phyloP scores from a whole-genome alignment of 2,888 invertebrate genomes.

The Lithodes maja region DNA sequence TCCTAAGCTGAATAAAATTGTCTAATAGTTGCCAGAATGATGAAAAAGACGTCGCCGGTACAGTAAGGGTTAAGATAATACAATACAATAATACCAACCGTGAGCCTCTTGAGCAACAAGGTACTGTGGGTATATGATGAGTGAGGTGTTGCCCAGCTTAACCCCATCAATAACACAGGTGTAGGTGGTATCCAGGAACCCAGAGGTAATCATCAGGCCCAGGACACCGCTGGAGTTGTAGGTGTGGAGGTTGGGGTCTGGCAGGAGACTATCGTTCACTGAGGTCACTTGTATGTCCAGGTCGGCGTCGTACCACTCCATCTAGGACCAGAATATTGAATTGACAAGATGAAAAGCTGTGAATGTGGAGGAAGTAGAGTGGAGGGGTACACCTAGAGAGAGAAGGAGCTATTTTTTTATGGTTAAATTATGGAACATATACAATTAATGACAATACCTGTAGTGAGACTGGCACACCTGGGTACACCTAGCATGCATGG shows the following conservation, averaged over 20 bases:
- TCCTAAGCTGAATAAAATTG: no score
- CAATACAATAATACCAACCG: not conserved
- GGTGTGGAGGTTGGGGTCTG: slow-evolving; percentile 25
- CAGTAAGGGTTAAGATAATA: no score
- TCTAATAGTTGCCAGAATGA: no score
- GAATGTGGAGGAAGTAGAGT: not conserved
- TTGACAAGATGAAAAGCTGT: not conserved
- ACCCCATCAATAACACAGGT: slow-evolving; percentile 14
- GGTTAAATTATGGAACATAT: no score
- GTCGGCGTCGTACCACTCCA: slow-evolving; percentile 57
- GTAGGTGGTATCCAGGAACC: slow-evolving; percentile 43
- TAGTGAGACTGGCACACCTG: not conserved
- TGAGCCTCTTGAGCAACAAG: slow-evolving; percentile 13
- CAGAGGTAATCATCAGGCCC: slow-evolving; percentile 25
- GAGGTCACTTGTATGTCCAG: slow-evolving; percentile 38
- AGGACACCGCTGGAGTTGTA: slow-evolving; percentile 22
- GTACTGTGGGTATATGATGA: slow-evolving; percentile 32
- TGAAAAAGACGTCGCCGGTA: no score
- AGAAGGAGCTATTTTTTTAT: no score
- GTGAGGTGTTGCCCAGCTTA: slow-evolving; percentile 32
- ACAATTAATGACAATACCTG: not conserved
- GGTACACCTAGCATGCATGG: no score
- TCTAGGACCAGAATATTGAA: slow-evolving; percentile 11
- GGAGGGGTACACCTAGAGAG: no score
- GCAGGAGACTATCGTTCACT: slow-evolving; percentile 14